phyloP scores from a whole-genome alignment of 2,888 invertebrate genomes.

The Drosophila fungiperda region DNA sequence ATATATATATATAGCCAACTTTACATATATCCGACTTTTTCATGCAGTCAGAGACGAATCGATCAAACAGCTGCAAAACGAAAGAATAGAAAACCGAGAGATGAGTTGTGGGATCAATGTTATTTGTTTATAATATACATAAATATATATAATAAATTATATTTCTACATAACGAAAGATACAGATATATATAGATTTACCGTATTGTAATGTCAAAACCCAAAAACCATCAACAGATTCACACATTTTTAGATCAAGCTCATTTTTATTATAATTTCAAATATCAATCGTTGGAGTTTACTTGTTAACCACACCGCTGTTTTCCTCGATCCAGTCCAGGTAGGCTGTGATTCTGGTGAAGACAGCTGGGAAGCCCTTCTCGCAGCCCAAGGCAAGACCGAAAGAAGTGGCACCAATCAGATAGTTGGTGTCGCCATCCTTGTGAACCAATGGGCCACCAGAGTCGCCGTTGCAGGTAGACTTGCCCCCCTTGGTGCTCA shows the following conservation, averaged over 20 bases:
- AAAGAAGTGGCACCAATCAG: constrained; percentile 77
- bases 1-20: background rate
- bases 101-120: background rate
- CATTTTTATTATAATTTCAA: background rate
- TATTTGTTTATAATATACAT: background rate
- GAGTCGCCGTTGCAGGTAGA: constrained; percentile 84
- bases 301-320: constrained; percentile 67
- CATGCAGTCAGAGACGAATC: background rate
- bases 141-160: background rate
- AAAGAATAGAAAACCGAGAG: background rate
- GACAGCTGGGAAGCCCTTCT: constrained; percentile 71
- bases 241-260: background rate
- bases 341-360: constrained; percentile 81
- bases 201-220: background rate
- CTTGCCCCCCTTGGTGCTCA: constrained; percentile 79
- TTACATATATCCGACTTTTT: background rate
- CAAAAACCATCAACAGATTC: background rate
- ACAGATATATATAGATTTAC: background rate
- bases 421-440: constrained; percentile 71
- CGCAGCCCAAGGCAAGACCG: constrained; percentile 69
- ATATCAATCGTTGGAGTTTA: constrained; percentile 43
- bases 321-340: constrained; percentile 81
- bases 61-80: background rate
- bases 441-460: constrained; percentile 80
- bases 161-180: background rate